Evolutionary conservation across 2,888 invertebrate species (phyloP), one percentile per base, ranked within the genome.

Genomic region (Hesperia comma): DNA sequence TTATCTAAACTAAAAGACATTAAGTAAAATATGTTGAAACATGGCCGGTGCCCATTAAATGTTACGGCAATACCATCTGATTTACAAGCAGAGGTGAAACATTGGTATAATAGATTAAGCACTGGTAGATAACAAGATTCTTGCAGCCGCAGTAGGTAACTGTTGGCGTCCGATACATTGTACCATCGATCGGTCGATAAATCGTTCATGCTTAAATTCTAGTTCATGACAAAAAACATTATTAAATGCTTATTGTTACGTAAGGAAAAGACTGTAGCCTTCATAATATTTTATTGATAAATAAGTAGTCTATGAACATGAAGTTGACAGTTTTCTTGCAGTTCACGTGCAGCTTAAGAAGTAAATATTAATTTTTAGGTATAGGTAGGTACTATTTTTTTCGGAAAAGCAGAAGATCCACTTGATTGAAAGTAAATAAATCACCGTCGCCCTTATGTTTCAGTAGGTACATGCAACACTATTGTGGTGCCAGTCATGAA

Each of bases 11-110:
- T n/a, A n/a, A n/a, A 37, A 37, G 37, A 37, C 15, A 43, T 43
- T 43, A 46, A 6, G n/a, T 46, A 5, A 46, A 46, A 46, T 37
- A 46, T 46, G 43, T 46, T 46, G 43, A 17, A 46, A 46, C 6
- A 46, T 21, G 51, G 21, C 12, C 10, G 21, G 21, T 21, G 5
- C 19, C 21, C 6, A 8, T 19, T 14, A 19, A n/a, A 21, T 51
- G 21, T 51, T 21, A 51, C 8, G 1, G 49, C 15, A 49, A 60
- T 49, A 60, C 3, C 8, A 46, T 49, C 49, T 60, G 32, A 49
- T 60, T 49, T 49, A 60, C 49, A 60, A 49, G 49, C 49, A 60
- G 43, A 46, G 49, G 40, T 51, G 61, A 37, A 61, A 37, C 37
- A 51, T 51, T 61, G 37, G 33, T 51, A 32, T 17, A 61, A 17